Percentiles rank a stretch among this genome's conserved stretches.
phyloP scores from a whole-genome alignment of 2,113 vertebrate species.

The Thomomys bottae region DNA sequence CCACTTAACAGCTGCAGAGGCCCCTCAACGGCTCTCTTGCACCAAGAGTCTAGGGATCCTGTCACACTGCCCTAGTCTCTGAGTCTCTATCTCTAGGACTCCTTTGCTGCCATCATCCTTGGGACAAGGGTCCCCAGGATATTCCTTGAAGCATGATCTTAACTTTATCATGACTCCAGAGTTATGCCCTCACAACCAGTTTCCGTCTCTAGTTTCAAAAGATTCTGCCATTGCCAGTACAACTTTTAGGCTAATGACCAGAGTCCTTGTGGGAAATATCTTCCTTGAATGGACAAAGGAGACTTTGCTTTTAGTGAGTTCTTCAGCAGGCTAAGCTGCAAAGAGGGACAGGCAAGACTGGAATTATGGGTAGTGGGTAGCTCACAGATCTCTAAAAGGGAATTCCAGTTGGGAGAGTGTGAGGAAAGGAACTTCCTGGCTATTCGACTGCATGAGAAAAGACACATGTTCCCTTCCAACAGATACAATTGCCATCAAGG shows the following conservation, averaged over 20 bases:
- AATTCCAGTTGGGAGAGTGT: neutral
- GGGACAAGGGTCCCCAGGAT: neutral
- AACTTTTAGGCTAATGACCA: neutral
- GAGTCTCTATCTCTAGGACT: neutral
- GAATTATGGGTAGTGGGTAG: too few relatives aligned
- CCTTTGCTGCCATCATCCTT: neutral
- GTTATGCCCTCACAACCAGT: neutral
- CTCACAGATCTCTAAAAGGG: neutral
- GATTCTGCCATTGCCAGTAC: neutral
- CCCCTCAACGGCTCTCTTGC: neutral
- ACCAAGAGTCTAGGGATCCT: too few relatives aligned
- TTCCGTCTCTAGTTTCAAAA: neutral
- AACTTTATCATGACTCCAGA: neutral
- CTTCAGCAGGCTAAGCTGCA: neutral
- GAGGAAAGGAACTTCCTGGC: neutral
- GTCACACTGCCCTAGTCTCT: neutral
- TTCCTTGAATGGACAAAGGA: accelerated
- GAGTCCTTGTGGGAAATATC: neutral
- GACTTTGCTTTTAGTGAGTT: neutral
- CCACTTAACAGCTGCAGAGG: neutral
- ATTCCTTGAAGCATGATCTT: accelerated
- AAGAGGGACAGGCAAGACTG: neutral
- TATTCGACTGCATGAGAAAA: neutral
- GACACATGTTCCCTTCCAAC: too few relatives aligned
- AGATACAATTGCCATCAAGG: neutral